Evolutionary conservation across 2,113 vertebrate species (phyloP), one percentile per base, ranked within the genome.

Genomic region (Cynocephalus volans): DNA sequence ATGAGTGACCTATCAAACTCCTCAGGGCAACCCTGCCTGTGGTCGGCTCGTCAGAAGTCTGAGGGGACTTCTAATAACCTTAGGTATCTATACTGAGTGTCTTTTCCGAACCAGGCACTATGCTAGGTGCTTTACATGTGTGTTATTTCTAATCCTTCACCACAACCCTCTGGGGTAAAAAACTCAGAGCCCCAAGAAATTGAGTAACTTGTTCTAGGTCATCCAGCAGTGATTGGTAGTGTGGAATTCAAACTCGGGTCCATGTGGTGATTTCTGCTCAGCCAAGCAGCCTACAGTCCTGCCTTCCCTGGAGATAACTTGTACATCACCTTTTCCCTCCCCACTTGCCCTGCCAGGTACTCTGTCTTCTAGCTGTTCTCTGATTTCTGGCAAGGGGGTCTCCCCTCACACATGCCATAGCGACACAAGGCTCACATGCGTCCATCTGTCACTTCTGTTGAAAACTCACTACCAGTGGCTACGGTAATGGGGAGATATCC

Each of bases 21-120:
- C 5, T 13, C 31, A 9, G 31, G 12, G 84, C 1, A 0, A 6
- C 33, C 18, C 26, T 48, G 41, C 41, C 41, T 41, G 48, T 15
- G 31, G 28, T 54, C 28, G 45, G 6, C 50, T 23, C 52, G 75
- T 56, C 3, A 5, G 17, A 56, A 52, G 24, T 41, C 19, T 3
- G 3, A 0, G 3, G 50, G 65, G 15, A 33, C 60, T 26, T 54
- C 45, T 28, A 8, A 15, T 1, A 65, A 56, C 50, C 28, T 7
- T 18, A n/a, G 8, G 70, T 1, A 54, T 13, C 7, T 9, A 3
- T 14, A 50, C 8, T 1, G 3, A 65, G 52, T 3, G 23, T 28
- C 82, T n/a, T 14, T 5, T 14, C 28, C 36, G 65, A 2, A 6
- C 52, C 21, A 77, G 90, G 56, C 21, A 12, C 33, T 15, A 6